These are phyloP conservation scores for Tupiocoris notatus DNA, from an alignment of 2,888 invertebrate species.

Conservation along the genomic window DNA sequence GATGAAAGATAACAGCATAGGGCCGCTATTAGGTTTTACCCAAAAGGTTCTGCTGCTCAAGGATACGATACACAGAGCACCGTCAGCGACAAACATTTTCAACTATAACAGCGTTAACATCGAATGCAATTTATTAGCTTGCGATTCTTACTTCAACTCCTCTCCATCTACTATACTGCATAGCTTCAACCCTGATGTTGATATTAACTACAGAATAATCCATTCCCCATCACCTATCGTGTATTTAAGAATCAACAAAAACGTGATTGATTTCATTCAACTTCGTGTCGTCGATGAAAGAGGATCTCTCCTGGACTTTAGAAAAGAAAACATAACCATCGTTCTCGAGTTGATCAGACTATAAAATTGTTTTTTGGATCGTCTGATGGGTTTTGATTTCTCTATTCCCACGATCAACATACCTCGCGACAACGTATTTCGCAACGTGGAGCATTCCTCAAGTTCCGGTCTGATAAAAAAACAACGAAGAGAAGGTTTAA, in stretches of 20 bases:
- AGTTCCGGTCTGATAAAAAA: neutral
- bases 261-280: neutral
- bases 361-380: too few relatives aligned
- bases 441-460: neutral
- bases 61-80: neutral
- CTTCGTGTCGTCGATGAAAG: neutral
- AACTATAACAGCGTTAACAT: slow-evolving; percentile 2
- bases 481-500: neutral
- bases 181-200: neutral
- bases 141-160: slow-evolving; percentile 8
- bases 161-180: neutral
- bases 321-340: neutral
- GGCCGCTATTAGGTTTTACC: neutral
- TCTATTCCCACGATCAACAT: too few relatives aligned
- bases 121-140: neutral
- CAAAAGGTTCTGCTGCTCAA: neutral
- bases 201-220: neutral
- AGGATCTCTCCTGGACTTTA: neutral
- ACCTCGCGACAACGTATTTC: too few relatives aligned
- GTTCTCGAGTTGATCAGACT: neutral
- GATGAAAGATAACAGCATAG: neutral
- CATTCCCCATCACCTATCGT: neutral
- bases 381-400: too few relatives aligned
- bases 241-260: neutral
- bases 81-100: neutral